A percentile compares a stretch with the other conserved stretches of the same genome.
Conservation (phyloP, 2,797 vertebrate species). For the Chiloscyllium punctatum region DNA sequence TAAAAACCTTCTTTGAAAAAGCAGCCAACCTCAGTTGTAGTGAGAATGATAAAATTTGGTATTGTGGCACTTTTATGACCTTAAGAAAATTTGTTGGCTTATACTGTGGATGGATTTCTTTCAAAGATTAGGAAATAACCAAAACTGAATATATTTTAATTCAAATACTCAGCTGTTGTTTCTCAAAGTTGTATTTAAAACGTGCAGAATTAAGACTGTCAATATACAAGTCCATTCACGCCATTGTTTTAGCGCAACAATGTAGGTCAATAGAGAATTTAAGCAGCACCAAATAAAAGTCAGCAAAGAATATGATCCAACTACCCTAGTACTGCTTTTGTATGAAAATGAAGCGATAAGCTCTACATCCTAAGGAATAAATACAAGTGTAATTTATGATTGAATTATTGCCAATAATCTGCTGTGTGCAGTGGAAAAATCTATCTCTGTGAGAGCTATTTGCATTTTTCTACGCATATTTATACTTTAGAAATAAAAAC, state of each 20-base stretch:
- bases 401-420: not conserved
- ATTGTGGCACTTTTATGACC: constrained; percentile 54
- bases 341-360: not conserved
- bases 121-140: not conserved
- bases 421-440: not conserved
- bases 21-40: constrained; percentile 54
- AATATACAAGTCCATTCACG: not conserved
- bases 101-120: not conserved
- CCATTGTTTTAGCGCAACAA: not conserved
- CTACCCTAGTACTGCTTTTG: not conserved
- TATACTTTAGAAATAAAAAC: not conserved
- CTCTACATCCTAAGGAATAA: not conserved
- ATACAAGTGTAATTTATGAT: not conserved
- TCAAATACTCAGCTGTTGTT: not conserved
- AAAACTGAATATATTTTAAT: not conserved
- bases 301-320: not conserved
- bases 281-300: not conserved
- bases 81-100: not conserved
- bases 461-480: not conserved
- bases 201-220: too few relatives aligned
- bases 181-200: constrained; percentile 6
- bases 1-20: constrained; percentile 47
- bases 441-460: not conserved
- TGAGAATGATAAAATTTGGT: constrained; percentile 48
- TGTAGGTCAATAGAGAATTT: not conserved